Percentiles rank a stretch among this genome's conserved stretches.
phyloP scores from a whole-genome alignment of 2,113 vertebrate genomes.

The Myotis brandtii region DNA sequence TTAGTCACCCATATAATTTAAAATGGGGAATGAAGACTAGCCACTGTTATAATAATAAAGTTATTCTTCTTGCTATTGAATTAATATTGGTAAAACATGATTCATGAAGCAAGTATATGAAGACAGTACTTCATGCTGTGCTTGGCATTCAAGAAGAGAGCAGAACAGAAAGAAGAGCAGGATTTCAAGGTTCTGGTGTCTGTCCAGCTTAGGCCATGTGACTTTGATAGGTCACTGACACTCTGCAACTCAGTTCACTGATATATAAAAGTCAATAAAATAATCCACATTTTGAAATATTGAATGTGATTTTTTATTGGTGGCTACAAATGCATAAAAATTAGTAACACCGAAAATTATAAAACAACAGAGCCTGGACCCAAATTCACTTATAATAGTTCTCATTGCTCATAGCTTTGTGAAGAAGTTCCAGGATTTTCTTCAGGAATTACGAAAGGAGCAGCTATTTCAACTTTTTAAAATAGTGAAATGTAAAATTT shows the following conservation, averaged over 20 bases:
- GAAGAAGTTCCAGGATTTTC: not conserved
- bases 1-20: not conserved
- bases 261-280: not conserved
- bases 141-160: not conserved
- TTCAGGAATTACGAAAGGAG: not conserved
- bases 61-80: not conserved
- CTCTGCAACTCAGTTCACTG: not conserved
- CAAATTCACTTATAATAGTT: slow-evolving; percentile 41
- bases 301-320: not conserved
- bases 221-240: not conserved
- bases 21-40: not conserved
- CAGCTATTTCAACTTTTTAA: slow-evolving; percentile 20
- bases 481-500: slow-evolving; percentile 5
- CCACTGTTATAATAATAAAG: not conserved
- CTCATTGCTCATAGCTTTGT: not conserved
- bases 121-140: not conserved
- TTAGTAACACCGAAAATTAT: not conserved
- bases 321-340: not conserved
- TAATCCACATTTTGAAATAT: not conserved
- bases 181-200: not conserved
- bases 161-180: not conserved
- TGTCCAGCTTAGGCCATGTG: not conserved
- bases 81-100: not conserved
- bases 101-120: not conserved
- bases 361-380: not conserved